Conservation (phyloP, 2,113 vertebrate species). For the Empidonax alnorum region DNA sequence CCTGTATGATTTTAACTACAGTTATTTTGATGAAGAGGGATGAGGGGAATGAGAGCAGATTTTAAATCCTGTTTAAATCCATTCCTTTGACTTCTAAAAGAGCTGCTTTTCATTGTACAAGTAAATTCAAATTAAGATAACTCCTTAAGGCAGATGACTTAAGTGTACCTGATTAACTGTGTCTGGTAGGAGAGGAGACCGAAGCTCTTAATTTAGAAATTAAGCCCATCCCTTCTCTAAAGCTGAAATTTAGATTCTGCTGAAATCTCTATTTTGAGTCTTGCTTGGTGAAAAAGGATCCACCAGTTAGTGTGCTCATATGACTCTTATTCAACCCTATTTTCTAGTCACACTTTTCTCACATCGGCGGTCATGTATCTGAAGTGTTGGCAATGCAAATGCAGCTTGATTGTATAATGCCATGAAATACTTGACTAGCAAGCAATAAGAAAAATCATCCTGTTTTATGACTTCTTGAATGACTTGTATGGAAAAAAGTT, state of each 20-base stretch:
- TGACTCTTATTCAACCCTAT: background rate
- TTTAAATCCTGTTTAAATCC: background rate
- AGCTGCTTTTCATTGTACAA: background rate
- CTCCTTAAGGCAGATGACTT: background rate
- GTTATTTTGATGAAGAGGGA: background rate
- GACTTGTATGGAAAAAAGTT: background rate
- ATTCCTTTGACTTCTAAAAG: background rate
- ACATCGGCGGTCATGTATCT: background rate
- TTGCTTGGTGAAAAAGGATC: background rate
- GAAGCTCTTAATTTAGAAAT: background rate
- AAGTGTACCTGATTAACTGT: background rate
- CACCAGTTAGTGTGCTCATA: background rate
- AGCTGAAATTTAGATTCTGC: background rate
- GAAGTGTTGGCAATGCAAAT: background rate
- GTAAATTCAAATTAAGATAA: background rate
- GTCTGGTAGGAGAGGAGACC: background rate
- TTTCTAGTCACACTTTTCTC: background rate
- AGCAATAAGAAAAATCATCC: background rate
- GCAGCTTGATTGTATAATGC: background rate
- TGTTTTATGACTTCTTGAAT: background rate
- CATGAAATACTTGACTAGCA: background rate
- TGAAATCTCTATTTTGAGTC: background rate
- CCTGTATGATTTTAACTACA: background rate
- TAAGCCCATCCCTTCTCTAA: background rate
- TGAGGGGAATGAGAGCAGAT: background rate